Evolutionary conservation across 2,888 invertebrate species (phyloP), one percentile per base, ranked within the genome.

Genomic region (Conchocele bisecta): DNA sequence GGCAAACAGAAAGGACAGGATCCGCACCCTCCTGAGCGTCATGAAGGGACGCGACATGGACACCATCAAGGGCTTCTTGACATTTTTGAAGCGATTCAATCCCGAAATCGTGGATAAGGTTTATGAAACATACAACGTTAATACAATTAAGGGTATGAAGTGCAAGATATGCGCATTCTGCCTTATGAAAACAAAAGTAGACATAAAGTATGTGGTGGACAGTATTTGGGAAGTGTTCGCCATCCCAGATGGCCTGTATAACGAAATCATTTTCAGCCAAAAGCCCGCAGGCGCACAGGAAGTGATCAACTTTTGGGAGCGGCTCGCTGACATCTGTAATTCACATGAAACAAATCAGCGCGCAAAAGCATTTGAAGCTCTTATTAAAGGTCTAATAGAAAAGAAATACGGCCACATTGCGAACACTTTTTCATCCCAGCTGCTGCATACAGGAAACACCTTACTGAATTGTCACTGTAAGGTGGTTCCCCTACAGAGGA

Each of bases 241-340:
- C 22, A 35, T 51, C 13, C 22, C 51, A 3, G 51, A 51, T 31
- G 51, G 51, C 2, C 35, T 51, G 31, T 51, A 51, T 29, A 51
- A 51, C 22, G 51, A 51, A 51, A 35, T 51, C 3, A 29, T 51
- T n/a, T 20, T 20, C 2, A 20, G 51, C 35, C 2, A 20, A 2
- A 51, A 51, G 15, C 51, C 51, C 3, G 20, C 33, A 15, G 51
- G 51, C 4, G 22, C 33, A 15, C 51, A 51, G n/a, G 51, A 51
- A 33, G 11, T 5, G 22, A 15, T 51, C 11, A n/a, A n/a, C n/a
- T n/a, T n/a, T n/a, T 51, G 51, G 51, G 20, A 29, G 22, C 2
- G 17, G 20, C 51, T 51, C 15, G 33, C 35, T 15, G 51, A 51
- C 2, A 51, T 51, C 35, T 51, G 51, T 17, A 51, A 51, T 17